These are phyloP conservation scores for Saccostrea echinata DNA, from an alignment of 1,140 invertebrate genomes.

Conservation along the genomic window DNA sequence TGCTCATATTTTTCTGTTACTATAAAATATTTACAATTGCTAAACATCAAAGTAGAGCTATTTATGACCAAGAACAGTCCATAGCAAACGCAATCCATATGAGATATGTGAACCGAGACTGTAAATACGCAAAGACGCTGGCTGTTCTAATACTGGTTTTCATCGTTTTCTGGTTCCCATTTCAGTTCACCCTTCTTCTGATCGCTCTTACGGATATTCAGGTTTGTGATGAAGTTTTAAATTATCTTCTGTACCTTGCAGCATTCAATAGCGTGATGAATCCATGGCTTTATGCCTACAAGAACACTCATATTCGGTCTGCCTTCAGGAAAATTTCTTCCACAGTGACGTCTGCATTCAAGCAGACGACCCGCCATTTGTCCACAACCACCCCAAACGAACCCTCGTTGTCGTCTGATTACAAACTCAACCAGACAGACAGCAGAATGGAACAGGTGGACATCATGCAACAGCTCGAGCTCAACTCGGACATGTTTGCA, in stretches of 20 bases:
- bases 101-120: constrained; percentile 73
- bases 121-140: constrained; percentile 84
- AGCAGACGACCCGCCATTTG: constrained; percentile 36
- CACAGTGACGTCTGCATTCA: constrained; percentile 9
- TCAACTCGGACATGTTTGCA: constrained; percentile 8
- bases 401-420: background rate
- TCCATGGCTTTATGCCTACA: constrained; percentile 86
- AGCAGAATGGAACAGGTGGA: constrained; percentile 44
- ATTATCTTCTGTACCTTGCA: constrained; percentile 83
- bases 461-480: background rate
- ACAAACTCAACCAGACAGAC: constrained; percentile 43
- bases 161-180: constrained; percentile 84
- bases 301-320: constrained; percentile 84
- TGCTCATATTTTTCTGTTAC: constrained; percentile 84
- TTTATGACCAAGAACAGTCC: constrained; percentile 84
- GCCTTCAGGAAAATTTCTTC: constrained; percentile 82
- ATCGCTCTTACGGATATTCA: constrained; percentile 82
- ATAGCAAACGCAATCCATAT: constrained; percentile 77
- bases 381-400: constrained; percentile 38
- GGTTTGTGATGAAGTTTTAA: constrained; percentile 81
- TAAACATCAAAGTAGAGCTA: constrained; percentile 84
- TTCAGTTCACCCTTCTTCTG: constrained; percentile 83
- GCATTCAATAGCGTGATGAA: constrained; percentile 84
- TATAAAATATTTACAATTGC: constrained; percentile 86
- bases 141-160: constrained; percentile 85